Evolutionary conservation across 2,113 vertebrate species (phyloP).

Genomic region (Theristicus caerulescens): DNA sequence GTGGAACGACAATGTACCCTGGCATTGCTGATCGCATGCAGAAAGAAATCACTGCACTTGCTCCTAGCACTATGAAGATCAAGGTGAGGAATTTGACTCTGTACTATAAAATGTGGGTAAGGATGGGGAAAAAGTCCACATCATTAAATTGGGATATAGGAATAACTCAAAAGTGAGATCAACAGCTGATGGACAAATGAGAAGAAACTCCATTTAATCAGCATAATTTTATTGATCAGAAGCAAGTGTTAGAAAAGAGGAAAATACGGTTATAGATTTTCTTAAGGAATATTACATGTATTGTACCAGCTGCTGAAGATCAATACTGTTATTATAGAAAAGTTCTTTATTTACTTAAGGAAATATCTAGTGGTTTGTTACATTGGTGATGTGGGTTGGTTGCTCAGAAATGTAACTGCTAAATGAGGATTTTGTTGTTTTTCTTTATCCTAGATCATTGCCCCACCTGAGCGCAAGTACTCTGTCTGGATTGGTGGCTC

Average conservation of each 20-base stretch:
- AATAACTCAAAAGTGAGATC: not conserved
- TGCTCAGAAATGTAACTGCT: not conserved
- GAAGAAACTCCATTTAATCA: not conserved
- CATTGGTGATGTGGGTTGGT: not conserved
- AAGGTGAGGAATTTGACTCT: conserved; percentile 75
- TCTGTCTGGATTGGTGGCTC: conserved; percentile 86
- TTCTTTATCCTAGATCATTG: conserved; percentile 82
- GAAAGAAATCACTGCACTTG: conserved; percentile 92
- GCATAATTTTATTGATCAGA: not conserved
- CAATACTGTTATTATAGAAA: not conserved
- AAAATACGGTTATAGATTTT: not conserved
- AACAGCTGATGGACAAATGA: not conserved
- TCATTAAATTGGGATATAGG: not conserved
- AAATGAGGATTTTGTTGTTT: not conserved
- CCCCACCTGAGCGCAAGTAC: conserved; percentile 87
- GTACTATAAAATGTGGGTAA: not conserved
- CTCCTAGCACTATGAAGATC: conserved; percentile 95
- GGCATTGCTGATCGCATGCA: conserved; percentile 95
- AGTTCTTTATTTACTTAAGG: not conserved
- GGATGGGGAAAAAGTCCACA: not conserved
- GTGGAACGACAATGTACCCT: conserved; percentile 93
- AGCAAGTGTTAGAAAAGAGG: not conserved
- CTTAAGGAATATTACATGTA: not conserved
- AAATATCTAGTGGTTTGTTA: not conserved
- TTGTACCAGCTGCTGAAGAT: not conserved